A percentile compares a stretch with the other conserved stretches of the same genome.
These are phyloP conservation scores for Ochropleura plecta DNA, from an alignment of 2,888 invertebrate genomes.

Conservation along the genomic window DNA sequence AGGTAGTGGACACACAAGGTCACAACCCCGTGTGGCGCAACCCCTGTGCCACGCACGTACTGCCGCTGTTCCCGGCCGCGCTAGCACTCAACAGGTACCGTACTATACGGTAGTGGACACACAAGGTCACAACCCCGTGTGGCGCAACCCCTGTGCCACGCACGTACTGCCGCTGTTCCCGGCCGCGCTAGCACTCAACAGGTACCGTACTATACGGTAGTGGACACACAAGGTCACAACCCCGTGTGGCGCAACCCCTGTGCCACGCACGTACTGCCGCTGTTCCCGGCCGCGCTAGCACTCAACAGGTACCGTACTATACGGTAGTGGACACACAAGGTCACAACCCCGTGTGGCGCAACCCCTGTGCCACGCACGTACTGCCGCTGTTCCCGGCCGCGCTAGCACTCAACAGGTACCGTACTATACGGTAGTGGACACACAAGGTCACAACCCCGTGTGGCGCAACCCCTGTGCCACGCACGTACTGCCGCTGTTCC, in stretches of 20 bases:
- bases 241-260: slow-evolving; percentile 96
- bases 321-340: too few species aligned
- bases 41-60: slow-evolving; percentile 95
- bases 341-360: too few species aligned
- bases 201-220: neutral
- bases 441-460: too few species aligned
- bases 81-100: slow-evolving; percentile 91
- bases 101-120: too few species aligned
- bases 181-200: slow-evolving; percentile 93
- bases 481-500: slow-evolving; percentile 95
- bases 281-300: slow-evolving; percentile 94
- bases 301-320: slow-evolving; percentile 84
- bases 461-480: slow-evolving; percentile 94
- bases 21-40: slow-evolving; percentile 96
- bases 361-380: slow-evolving; percentile 95
- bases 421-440: too few species aligned
- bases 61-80: slow-evolving; percentile 95
- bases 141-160: slow-evolving; percentile 95
- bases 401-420: slow-evolving; percentile 91
- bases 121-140: too few species aligned
- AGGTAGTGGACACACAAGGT: neutral
- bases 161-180: slow-evolving; percentile 96
- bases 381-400: slow-evolving; percentile 95
- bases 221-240: slow-evolving; percentile 39
- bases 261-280: slow-evolving; percentile 94